Conservation (phyloP, 2,888 invertebrate species). For the Catocala sponsa region DNA sequence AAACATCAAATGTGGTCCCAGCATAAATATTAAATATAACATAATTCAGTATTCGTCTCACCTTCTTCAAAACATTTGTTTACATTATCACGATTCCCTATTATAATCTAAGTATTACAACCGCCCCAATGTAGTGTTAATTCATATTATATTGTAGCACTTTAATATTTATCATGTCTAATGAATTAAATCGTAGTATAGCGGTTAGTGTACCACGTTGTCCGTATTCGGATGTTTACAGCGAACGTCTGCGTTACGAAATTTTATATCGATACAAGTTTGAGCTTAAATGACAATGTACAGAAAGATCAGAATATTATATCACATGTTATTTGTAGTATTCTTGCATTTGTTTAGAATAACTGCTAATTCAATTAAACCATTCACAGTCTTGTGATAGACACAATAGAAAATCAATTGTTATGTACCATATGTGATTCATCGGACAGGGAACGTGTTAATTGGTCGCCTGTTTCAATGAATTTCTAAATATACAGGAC, state of each 20-base stretch:
- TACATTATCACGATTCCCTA: slow-evolving; percentile 33
- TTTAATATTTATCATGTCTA: slow-evolving; percentile 43
- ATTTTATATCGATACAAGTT: slow-evolving; percentile 39
- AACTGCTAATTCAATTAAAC: background rate
- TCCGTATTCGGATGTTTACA: slow-evolving; percentile 65
- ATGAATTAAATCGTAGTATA: slow-evolving; percentile 44
- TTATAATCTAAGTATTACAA: slow-evolving; percentile 46
- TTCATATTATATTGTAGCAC: slow-evolving; percentile 50
- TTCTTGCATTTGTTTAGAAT: slow-evolving; percentile 10
- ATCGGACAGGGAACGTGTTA: too few species aligned
- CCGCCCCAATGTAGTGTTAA: slow-evolving; percentile 63
- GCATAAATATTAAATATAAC: background rate
- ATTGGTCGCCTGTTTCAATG: too few species aligned
- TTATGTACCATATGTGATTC: too few species aligned
- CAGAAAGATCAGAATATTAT: background rate
- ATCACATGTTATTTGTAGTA: background rate
- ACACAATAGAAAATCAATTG: too few species aligned
- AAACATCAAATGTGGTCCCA: background rate
- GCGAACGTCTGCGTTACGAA: slow-evolving; percentile 25
- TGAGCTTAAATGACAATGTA: slow-evolving; percentile 21
- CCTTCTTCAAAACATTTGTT: slow-evolving; percentile 7
- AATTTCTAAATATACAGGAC: too few species aligned
- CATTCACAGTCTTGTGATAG: too few species aligned
- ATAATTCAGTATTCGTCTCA: background rate
- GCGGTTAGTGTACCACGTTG: slow-evolving; percentile 40